Percentiles rank a stretch among this genome's conserved stretches.
Conservation (phyloP, 2,797 vertebrate species). For the Pipistrellus nathusii region DNA sequence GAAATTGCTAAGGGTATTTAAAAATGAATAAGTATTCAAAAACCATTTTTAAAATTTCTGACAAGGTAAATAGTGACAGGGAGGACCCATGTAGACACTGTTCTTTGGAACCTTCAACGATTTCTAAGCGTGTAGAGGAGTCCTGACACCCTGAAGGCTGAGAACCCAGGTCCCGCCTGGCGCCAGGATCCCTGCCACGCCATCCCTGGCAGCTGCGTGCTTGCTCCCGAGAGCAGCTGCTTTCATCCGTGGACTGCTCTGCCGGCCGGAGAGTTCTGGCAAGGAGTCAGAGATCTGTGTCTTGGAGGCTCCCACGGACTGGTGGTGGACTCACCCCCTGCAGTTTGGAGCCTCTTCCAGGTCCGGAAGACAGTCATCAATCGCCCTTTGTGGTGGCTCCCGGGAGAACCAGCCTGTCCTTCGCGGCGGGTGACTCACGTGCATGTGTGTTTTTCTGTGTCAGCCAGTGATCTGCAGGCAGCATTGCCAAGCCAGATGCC, state of each 20-base stretch:
- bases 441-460: constrained; percentile 27
- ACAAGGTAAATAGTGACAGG: not conserved
- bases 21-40: not conserved
- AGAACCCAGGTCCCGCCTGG: not conserved
- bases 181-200: not conserved
- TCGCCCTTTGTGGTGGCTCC: not conserved
- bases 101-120: not conserved
- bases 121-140: not conserved
- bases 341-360: not conserved
- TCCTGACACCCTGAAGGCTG: not conserved
- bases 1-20: not conserved
- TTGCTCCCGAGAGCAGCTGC: constrained; percentile 19
- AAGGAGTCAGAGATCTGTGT: not conserved
- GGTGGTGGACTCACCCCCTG: not conserved
- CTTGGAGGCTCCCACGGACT: not conserved
- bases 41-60: not conserved
- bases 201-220: no score
- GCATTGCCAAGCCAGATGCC: not conserved
- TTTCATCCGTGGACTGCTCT: not conserved
- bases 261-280: constrained; percentile 5
- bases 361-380: constrained; percentile 25
- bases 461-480: constrained; percentile 52
- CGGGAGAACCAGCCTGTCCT: not conserved
- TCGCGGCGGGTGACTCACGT: not conserved
- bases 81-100: not conserved